Evolutionary conservation across 35 echinoderm and acorn worm species (phyloP).

Genomic region (Diadema setosum): DNA sequence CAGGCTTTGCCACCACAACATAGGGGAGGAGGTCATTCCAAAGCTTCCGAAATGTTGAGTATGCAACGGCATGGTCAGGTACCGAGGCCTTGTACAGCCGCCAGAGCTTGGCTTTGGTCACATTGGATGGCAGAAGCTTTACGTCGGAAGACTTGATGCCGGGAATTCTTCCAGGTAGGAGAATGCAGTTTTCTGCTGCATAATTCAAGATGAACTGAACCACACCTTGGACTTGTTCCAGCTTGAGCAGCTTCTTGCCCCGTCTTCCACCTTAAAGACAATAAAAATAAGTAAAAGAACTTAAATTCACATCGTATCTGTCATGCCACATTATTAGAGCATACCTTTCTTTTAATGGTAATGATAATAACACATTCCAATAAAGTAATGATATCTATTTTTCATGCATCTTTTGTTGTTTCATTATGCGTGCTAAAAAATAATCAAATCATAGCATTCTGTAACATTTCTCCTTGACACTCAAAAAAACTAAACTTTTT

Average conservation of each 20-base stretch:
- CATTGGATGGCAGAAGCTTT: not conserved
- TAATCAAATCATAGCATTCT: not conserved
- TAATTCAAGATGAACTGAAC: constrained; percentile 5
- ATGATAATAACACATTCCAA: not conserved
- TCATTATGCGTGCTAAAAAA: not conserved
- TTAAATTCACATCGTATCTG: not conserved
- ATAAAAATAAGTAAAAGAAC: not conserved
- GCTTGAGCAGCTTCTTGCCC: not conserved
- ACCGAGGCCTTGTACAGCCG: not conserved
- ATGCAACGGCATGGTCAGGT: not conserved
- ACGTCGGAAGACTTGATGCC: constrained; percentile 1
- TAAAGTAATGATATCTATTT: not conserved
- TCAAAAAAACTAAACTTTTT: not conserved
- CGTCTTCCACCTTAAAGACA: not conserved
- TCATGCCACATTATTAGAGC: not conserved
- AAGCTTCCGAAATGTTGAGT: constrained; percentile 3
- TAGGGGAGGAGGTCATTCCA: not conserved
- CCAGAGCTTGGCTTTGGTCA: constrained; percentile 18
- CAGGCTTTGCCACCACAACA: not conserved
- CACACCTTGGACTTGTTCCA: not conserved
- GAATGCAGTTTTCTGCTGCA: not conserved
- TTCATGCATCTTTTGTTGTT: not conserved
- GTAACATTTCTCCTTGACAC: not conserved
- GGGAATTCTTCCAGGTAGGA: constrained; percentile 13
- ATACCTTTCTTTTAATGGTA: not conserved